A percentile compares a stretch with the other conserved stretches of the same genome.
phyloP scores from a whole-genome alignment of 2,888 invertebrate genomes.

The Camptogramma bilineatum region DNA sequence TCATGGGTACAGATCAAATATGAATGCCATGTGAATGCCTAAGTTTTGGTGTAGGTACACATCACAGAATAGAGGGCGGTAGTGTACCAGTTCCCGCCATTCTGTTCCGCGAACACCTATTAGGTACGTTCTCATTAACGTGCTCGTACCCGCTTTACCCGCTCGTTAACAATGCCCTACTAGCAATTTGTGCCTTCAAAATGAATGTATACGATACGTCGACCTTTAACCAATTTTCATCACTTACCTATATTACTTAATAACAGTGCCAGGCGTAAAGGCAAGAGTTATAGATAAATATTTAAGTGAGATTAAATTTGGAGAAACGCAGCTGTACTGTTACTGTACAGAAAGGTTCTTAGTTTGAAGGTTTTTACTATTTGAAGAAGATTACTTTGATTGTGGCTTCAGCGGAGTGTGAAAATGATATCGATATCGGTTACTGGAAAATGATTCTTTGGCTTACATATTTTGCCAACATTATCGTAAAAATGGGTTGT shows the following conservation, averaged over 20 bases:
- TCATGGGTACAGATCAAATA: not conserved
- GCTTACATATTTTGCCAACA: constrained; percentile 26
- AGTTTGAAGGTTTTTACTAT: constrained; percentile 14
- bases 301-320: constrained; percentile 21
- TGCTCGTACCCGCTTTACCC: constrained; percentile 65
- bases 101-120: constrained; percentile 67
- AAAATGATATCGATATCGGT: constrained; percentile 30
- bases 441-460: constrained; percentile 19
- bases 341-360: not conserved
- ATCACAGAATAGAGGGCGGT: constrained; percentile 38
- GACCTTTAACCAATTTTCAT: constrained; percentile 45
- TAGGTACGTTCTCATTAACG: constrained; percentile 71
- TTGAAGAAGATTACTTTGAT: constrained; percentile 28
- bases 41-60: constrained; percentile 18
- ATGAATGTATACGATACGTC: constrained; percentile 63
- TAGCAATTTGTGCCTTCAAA: constrained; percentile 66
- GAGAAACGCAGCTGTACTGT: constrained; percentile 7
- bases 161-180: constrained; percentile 70
- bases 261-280: constrained; percentile 27
- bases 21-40: constrained; percentile 12
- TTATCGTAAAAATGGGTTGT: constrained; percentile 14
- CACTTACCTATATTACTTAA: constrained; percentile 41
- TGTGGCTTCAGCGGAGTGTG: constrained; percentile 25
- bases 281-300: constrained; percentile 35
- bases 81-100: constrained; percentile 59